These are phyloP conservation scores for Brenthis ino DNA, from an alignment of 2,888 invertebrate genomes.

Conservation along the genomic window DNA sequence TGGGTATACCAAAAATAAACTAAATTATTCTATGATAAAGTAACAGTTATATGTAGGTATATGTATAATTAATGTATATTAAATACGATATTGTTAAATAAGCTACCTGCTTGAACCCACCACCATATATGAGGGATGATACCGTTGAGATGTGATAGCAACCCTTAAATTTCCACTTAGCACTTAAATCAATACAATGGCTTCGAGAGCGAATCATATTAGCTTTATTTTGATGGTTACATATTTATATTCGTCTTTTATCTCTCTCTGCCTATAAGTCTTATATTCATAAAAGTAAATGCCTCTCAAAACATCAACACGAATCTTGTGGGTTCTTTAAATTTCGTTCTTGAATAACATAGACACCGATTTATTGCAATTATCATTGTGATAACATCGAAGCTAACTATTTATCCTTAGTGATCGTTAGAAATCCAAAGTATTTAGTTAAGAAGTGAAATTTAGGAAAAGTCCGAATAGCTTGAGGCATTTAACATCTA, in stretches of 20 bases:
- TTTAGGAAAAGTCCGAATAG: constrained; percentile 12
- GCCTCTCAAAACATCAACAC: constrained; percentile 4
- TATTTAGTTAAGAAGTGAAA: not conserved
- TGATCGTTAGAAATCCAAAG: too few relatives aligned
- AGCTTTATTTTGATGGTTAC: constrained; percentile 4
- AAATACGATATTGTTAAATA: constrained; percentile 21
- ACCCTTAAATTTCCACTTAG: not conserved
- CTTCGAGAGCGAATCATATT: constrained; percentile 7
- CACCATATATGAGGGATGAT: constrained; percentile 27
- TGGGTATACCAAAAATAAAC: constrained; percentile 19
- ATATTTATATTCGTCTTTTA: constrained; percentile 3
- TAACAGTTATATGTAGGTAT: constrained; percentile 24
- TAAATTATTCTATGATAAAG: constrained; percentile 23
- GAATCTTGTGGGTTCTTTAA: not conserved
- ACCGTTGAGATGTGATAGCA: not conserved
- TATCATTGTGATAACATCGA: too few relatives aligned
- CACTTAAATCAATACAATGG: not conserved
- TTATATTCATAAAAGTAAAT: constrained; percentile 20
- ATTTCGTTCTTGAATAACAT: not conserved
- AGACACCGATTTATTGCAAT: not conserved
- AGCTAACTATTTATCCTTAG: not conserved
- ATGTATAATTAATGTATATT: constrained; percentile 19
- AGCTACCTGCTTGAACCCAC: constrained; percentile 31
- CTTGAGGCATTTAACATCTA: constrained; percentile 29
- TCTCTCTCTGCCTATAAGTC: constrained; percentile 21